Evolutionary conservation across 2,113 vertebrate genomes (phyloP), one percentile per base, ranked within the genome.

Genomic region (Carettochelys insculpta): DNA sequence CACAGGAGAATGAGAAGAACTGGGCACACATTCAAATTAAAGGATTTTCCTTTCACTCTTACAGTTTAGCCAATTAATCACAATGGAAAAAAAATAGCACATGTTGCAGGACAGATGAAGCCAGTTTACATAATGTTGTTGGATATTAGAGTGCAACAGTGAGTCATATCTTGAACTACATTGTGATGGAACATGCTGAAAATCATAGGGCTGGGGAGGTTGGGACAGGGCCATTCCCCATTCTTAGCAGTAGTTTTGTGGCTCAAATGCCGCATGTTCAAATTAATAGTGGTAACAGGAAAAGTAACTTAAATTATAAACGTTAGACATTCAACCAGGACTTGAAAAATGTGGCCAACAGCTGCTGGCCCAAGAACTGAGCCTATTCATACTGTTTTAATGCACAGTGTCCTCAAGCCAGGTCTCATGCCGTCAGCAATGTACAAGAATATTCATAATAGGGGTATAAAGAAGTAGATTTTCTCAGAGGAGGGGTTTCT

Each of bases 121-220:
- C 47, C 0, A 2, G 27, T 53, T 93, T 25, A 22, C 58, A 1
- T 45, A 31, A 71, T 9, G 27, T 27, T 80, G 38, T 85, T 0
- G 0, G 29, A 3, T 31, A n/a, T n/a, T 73, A 54, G 53, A 77
- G n/a, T 0, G 1, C 88, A 47, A 25, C 3, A 45, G 71, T 75
- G 71, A 75, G 50, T 56, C 11, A 3, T 8, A 3, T 29, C 2
- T 61, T 84, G 54, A 14, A 86, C 61, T 45, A 25, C 86, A 29
- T 83, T 45, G 27, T 68, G 68, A 5, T 79, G 53, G 52, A 89
- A 41, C 0, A 0, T 52, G 53, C 47, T 61, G 68, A 68, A 87
- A 81, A 38, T 20, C 13, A 47, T 50, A 43, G 20, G 5, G 5
- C 43, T 85, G 65, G n/a, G n/a, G 76, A 77, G 19, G 29, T 17